Evolutionary conservation across 2,113 vertebrate species (phyloP).

Genomic region (Ursus arctos): DNA sequence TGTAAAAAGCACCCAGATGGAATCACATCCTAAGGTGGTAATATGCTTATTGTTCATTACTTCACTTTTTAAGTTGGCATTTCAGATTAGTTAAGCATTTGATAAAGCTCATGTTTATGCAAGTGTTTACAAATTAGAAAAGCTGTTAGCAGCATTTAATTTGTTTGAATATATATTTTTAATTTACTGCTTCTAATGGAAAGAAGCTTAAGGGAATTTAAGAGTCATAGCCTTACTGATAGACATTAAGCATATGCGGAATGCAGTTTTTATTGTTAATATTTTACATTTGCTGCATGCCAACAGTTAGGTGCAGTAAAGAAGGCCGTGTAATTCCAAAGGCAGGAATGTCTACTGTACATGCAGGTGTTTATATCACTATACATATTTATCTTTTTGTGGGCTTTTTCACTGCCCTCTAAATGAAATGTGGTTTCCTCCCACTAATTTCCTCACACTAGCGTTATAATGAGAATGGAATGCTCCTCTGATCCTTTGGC

Average conservation of each 20-base stretch:
- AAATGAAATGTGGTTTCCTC: background rate
- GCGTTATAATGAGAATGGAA: slow-evolving; percentile 10
- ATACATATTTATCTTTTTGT: slow-evolving; percentile 16
- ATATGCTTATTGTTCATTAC: slow-evolving; percentile 72
- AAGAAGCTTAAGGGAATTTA: slow-evolving; percentile 69
- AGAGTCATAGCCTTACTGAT: slow-evolving; percentile 63
- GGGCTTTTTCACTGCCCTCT: background rate
- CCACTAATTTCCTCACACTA: background rate
- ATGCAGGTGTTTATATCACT: background rate
- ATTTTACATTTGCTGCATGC: slow-evolving; percentile 5
- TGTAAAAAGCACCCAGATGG: background rate
- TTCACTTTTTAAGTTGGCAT: slow-evolving; percentile 75
- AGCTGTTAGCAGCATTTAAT: slow-evolving; percentile 74
- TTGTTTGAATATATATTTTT: slow-evolving; percentile 70
- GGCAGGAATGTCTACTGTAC: background rate
- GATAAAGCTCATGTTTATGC: slow-evolving; percentile 79
- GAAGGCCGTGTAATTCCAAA: background rate
- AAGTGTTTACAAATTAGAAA: slow-evolving; percentile 73
- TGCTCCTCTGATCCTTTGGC: slow-evolving; percentile 41
- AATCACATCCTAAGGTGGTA: slow-evolving; percentile 52
- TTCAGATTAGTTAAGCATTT: slow-evolving; percentile 82
- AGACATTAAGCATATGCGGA: slow-evolving; percentile 67
- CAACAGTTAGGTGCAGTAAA: background rate
- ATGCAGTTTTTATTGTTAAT: slow-evolving; percentile 72
- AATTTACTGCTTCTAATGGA: slow-evolving; percentile 57